These are phyloP conservation scores for Watsonalla cultraria DNA, from an alignment of 2,888 invertebrate genomes.

Conservation along the genomic window DNA sequence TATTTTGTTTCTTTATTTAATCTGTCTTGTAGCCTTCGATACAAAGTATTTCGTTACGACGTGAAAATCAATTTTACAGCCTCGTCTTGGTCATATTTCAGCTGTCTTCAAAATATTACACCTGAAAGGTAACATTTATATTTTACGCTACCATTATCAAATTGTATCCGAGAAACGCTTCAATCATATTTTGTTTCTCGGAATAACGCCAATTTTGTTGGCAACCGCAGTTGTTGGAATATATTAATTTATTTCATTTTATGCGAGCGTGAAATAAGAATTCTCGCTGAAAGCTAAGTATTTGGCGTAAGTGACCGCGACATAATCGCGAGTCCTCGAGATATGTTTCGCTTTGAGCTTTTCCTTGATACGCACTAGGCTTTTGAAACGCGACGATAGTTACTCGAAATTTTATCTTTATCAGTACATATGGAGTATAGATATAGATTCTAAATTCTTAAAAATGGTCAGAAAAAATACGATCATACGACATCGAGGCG, in stretches of 20 bases:
- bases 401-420: too few relatives aligned
- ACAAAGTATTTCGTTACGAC: background rate
- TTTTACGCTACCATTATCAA: background rate
- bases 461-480: too few relatives aligned
- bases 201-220: background rate
- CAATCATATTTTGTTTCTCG: background rate
- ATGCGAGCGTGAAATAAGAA: background rate
- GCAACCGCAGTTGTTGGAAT: background rate
- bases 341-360: slow-evolving; percentile 8
- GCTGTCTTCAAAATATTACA: background rate
- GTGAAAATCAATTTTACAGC: background rate
- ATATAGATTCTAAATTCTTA: too few relatives aligned
- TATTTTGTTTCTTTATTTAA: too few relatives aligned
- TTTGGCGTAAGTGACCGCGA: slow-evolving; percentile 15
- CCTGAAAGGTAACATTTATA: background rate
- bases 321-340: slow-evolving; percentile 12
- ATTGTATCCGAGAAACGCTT: background rate
- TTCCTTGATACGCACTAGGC: slow-evolving; percentile 10
- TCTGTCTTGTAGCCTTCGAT: background rate
- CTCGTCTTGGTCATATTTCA: background rate
- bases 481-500: too few relatives aligned
- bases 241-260: background rate
- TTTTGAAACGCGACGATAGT: background rate
- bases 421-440: too few relatives aligned
- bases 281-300: background rate